Percentiles rank a stretch among this genome's conserved stretches.
phyloP scores from a whole-genome alignment of 2,113 vertebrate genomes.

The Apodemus speciosus region DNA sequence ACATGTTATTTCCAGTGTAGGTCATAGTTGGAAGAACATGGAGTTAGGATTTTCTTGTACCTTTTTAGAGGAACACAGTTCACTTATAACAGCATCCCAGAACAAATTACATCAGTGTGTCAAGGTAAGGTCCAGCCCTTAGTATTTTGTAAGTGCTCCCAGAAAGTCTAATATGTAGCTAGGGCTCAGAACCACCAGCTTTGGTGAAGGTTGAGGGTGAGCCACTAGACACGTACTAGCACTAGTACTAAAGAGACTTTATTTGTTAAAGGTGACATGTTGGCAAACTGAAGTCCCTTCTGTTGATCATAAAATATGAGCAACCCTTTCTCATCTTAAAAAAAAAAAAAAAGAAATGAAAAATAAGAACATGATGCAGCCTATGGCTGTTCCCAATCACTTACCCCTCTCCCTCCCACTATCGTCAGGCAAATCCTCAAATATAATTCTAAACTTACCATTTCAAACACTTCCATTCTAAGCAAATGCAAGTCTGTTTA shows the following conservation, averaged over 20 bases:
- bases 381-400: neutral
- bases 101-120: neutral
- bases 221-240: neutral
- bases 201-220: neutral
- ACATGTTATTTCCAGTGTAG: constrained; percentile 13
- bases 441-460: neutral
- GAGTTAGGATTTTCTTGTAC: neutral
- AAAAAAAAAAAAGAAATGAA: neutral
- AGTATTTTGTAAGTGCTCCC: neutral
- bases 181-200: neutral
- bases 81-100: neutral
- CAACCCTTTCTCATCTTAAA: constrained; percentile 19
- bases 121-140: neutral
- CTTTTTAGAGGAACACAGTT: neutral
- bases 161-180: neutral
- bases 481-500: neutral
- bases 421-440: neutral
- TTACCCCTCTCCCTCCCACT: neutral
- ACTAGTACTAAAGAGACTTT: neutral
- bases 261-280: neutral
- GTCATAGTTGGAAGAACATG: neutral
- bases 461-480: neutral
- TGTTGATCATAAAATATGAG: neutral
- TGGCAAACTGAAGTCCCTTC: neutral
- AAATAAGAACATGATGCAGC: neutral